phyloP scores from a whole-genome alignment of 2,797 vertebrate species.

The Acanthurus tractus region DNA sequence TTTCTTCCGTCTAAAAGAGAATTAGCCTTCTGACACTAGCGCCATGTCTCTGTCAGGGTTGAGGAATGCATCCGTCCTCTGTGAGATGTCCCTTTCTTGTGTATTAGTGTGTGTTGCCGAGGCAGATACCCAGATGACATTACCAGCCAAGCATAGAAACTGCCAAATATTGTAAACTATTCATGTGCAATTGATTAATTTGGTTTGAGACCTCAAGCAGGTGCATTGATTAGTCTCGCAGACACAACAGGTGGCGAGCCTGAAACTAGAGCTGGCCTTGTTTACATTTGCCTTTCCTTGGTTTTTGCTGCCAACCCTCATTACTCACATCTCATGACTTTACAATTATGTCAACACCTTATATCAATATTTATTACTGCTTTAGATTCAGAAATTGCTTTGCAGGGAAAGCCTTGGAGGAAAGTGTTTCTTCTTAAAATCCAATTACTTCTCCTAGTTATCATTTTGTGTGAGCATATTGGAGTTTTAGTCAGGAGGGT shows the following conservation, averaged over 20 bases:
- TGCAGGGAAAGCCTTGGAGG: slow-evolving; percentile 31
- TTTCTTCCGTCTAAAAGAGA: slow-evolving; percentile 36
- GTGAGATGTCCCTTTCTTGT: slow-evolving; percentile 31
- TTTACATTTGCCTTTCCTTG: slow-evolving; percentile 25
- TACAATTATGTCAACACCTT: slow-evolving; percentile 54
- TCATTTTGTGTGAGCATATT: slow-evolving; percentile 60
- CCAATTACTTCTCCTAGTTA: slow-evolving; percentile 70
- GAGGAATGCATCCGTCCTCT: slow-evolving; percentile 47
- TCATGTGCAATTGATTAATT: slow-evolving; percentile 43
- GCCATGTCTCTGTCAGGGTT: slow-evolving; percentile 43
- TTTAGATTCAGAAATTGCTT: slow-evolving; percentile 51
- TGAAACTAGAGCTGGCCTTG: slow-evolving; percentile 7
- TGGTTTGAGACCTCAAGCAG: slow-evolving; percentile 35
- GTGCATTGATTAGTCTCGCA: slow-evolving; percentile 45
- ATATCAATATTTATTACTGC: slow-evolving; percentile 63
- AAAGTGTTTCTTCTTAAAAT: slow-evolving; percentile 63
- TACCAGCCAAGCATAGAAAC: slow-evolving; percentile 20
- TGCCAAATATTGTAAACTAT: slow-evolving; percentile 32
- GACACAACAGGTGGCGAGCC: slow-evolving; percentile 46
- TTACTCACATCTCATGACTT: slow-evolving; percentile 47
- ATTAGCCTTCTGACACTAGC: slow-evolving; percentile 55
- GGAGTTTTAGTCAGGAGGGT: slow-evolving; percentile 55
- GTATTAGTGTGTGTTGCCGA: slow-evolving; percentile 2
- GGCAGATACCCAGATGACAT: not conserved
- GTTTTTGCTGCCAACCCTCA: slow-evolving; percentile 36